phyloP scores from a whole-genome alignment of 2,888 invertebrate species.

The Chrysodeixis includens region DNA sequence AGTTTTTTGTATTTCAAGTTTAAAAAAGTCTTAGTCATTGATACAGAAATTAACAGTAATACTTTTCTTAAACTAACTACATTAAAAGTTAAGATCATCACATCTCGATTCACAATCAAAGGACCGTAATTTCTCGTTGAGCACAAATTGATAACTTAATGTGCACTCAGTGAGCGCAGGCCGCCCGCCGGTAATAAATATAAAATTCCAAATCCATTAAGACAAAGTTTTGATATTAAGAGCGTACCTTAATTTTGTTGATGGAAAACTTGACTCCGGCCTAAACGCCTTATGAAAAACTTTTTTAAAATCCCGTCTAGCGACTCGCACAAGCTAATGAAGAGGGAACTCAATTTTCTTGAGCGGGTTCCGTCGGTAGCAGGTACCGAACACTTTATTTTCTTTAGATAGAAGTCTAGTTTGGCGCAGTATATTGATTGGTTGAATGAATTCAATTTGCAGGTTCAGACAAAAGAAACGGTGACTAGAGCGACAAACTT shows the following conservation, averaged over 20 bases:
- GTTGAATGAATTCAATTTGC: conserved; percentile 75
- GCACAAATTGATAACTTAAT: conserved; percentile 75
- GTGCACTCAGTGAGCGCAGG: conserved; percentile 54
- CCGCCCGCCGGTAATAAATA: conserved; percentile 72
- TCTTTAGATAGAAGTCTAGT: conserved; percentile 42
- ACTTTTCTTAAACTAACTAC: background rate
- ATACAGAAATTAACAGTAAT: background rate
- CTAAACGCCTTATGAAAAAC: conserved; percentile 81
- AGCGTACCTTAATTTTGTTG: conserved; percentile 86
- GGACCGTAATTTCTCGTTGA: conserved; percentile 56
- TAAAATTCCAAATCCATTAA: conserved; percentile 87
- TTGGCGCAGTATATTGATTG: conserved; percentile 70
- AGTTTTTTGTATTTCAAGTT: background rate
- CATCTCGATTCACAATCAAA: conserved; percentile 45
- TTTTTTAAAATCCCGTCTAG: conserved; percentile 75
- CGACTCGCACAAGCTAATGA: conserved; percentile 79
- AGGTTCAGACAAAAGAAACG: conserved; percentile 52
- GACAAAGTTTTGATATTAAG: conserved; percentile 84
- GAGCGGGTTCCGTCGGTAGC: conserved; percentile 60
- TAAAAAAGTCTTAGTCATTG: background rate
- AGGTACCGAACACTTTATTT: conserved; percentile 21
- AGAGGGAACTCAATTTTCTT: conserved; percentile 81
- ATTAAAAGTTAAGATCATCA: conserved; percentile 31
- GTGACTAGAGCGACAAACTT: conserved; percentile 16
- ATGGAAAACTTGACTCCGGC: conserved; percentile 83